Percentiles rank a stretch among this genome's conserved stretches.
phyloP scores from a whole-genome alignment of 2,797 vertebrate species.

The Spheniscus humboldti region DNA sequence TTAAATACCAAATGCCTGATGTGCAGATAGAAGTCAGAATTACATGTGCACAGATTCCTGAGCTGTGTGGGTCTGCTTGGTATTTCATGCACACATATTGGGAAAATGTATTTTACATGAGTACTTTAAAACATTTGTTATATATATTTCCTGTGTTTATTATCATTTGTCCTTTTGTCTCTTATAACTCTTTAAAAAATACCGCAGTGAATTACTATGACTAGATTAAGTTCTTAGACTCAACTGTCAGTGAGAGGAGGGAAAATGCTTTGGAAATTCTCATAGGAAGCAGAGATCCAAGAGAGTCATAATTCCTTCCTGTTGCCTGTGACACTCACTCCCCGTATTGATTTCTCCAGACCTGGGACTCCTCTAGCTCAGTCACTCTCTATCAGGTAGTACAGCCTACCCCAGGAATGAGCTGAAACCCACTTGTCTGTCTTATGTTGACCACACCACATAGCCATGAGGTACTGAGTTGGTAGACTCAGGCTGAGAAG shows the following conservation, averaged over 20 bases:
- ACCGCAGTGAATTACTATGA: not conserved
- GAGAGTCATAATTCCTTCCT: not conserved
- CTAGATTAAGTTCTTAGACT: not conserved
- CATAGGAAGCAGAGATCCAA: not conserved
- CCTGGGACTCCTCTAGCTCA: not conserved
- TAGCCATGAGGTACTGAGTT: not conserved
- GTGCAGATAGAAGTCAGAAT: not conserved
- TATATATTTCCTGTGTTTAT: not conserved
- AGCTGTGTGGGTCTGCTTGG: not conserved
- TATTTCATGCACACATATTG: not conserved
- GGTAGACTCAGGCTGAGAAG: not conserved
- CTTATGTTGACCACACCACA: not conserved
- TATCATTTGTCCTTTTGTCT: not conserved
- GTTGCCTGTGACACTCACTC: not conserved
- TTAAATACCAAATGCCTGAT: not conserved
- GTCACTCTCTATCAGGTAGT: not conserved
- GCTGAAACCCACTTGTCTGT: not conserved
- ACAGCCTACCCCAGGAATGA: not conserved
- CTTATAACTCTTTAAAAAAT: not conserved
- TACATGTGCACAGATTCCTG: not conserved
- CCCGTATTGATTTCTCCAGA: rapidly evolving
- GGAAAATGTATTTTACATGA: not conserved
- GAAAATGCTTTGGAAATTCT: not conserved
- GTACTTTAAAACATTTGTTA: not conserved
- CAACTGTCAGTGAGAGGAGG: not conserved